Evolutionary conservation across 1,140 invertebrate genomes (phyloP).

Genomic region (Drosophila gunungcola): DNA sequence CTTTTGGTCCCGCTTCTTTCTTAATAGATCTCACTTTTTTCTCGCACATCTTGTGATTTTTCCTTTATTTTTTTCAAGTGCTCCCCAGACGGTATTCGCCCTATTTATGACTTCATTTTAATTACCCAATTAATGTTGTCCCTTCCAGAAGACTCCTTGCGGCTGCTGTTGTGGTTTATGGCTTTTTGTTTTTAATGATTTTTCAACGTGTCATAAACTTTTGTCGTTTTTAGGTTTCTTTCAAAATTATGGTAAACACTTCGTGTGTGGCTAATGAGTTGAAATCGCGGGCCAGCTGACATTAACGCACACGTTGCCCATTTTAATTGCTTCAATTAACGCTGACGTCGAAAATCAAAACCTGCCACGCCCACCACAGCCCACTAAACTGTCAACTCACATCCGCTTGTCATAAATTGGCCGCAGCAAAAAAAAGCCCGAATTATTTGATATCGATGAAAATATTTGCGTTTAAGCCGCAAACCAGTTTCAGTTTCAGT

Average conservation of each 20-base stretch:
- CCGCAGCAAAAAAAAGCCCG: conserved; percentile 14
- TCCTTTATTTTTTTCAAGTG: conserved; percentile 48
- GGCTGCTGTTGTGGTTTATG: conserved; percentile 18
- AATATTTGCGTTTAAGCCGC: conserved; percentile 46
- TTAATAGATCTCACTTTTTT: not conserved
- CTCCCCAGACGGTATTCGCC: conserved; percentile 26
- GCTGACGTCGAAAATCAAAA: conserved; percentile 43
- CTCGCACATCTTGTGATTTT: not conserved
- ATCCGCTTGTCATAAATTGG: conserved; percentile 77
- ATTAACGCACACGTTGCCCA: conserved; percentile 29
- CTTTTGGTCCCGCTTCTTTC: no score
- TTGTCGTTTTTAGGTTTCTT: conserved; percentile 15
- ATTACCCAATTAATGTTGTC: conserved; percentile 70
- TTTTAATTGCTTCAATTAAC: conserved; percentile 77
- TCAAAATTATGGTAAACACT: conserved; percentile 32
- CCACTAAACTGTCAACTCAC: conserved; percentile 59
- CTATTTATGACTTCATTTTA: conserved; percentile 53
- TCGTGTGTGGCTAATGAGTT: conserved; percentile 73
- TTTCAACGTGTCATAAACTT: conserved; percentile 61
- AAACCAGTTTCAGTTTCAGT: conserved; percentile 51
- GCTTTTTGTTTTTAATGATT: conserved; percentile 44
- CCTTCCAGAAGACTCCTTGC: conserved; percentile 21
- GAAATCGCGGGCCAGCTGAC: conserved; percentile 33
- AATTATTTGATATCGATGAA: conserved; percentile 42
- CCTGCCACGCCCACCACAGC: conserved; percentile 59